phyloP scores from a whole-genome alignment of 2,797 vertebrate genomes.

The Chromis chromis region DNA sequence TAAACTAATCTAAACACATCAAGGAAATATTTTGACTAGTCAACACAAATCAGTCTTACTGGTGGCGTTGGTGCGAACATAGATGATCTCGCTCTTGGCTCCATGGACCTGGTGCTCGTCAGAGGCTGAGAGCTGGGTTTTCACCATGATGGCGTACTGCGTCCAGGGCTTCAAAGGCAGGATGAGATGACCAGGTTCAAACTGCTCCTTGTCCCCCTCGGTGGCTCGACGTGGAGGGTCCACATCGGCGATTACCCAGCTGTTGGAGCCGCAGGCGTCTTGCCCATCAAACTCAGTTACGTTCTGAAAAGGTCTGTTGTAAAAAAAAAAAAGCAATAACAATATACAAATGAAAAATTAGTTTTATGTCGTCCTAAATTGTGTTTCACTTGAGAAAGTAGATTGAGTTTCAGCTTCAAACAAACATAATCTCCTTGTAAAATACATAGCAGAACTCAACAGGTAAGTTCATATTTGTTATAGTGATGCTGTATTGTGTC shows the following conservation, averaged over 20 bases:
- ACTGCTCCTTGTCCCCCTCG: constrained; percentile 85
- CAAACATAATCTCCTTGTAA: background rate
- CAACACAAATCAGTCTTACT: constrained; percentile 83
- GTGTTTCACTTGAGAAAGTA: constrained; percentile 24
- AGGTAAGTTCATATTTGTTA: too few relatives aligned
- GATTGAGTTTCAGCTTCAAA: constrained; percentile 24
- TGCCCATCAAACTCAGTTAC: constrained; percentile 99
- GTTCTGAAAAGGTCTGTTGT: constrained; percentile 90
- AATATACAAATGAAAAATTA: background rate
- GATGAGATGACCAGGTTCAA: constrained; percentile 91
- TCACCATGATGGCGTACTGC: constrained; percentile 97
- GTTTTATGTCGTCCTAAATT: constrained; percentile 4
- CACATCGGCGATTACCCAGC: constrained; percentile 96
- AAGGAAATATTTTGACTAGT: background rate
- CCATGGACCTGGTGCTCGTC: constrained; percentile 93
- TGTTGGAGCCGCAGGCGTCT: constrained; percentile 97
- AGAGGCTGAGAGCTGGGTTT: constrained; percentile 94
- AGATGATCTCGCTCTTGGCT: constrained; percentile 97
- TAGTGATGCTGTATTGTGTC: too few relatives aligned
- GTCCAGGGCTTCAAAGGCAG: constrained; percentile 95
- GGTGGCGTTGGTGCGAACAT: constrained; percentile 93
- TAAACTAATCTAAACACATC: background rate
- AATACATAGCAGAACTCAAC: background rate
- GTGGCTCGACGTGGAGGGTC: constrained; percentile 89
- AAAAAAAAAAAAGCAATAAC: constrained; percentile 3